Base-by-base conservation (phyloP, 2,113 vertebrate species). In the Glaucomys volans region DNA sequence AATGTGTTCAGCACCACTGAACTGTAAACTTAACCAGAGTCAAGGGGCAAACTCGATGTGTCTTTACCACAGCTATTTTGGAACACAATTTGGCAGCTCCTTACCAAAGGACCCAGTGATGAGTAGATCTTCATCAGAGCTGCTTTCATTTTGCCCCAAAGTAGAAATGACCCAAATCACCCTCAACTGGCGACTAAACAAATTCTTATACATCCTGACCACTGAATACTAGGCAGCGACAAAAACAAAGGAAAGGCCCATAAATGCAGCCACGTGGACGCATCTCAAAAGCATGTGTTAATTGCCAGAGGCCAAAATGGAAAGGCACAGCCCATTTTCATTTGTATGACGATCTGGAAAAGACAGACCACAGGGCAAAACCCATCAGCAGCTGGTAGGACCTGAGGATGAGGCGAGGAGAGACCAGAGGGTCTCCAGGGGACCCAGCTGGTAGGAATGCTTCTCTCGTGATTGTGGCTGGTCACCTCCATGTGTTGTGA, bases 181-280 rank as follows among this genome's bases (percentile, higher is more conserved):
- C 37, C 66, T 52, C 14, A 59, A 2, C 1, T 14, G 40, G 40
- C 20, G 24, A 47, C 24, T 13, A 32, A 79, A 66, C 6, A 18
- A 44, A 35, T 71, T 44, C 3, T 26, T 28, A 40, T 14, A 22
- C 76, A 16, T 10, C 2, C 7, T 57, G 26, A 35, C 0, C 4
- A 17, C 13, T 17, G 28, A 44, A 22, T 35, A 35, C 6, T 2
- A 14, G 28, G 30, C 30, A 72, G 10, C 14, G 8, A 32, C 9
- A 17, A 16, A 42, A n/a, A 44, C 37, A 6, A 42, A 28, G 0
- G 13, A n/a, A 44, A 9, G 3, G 1, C 22, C 2, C 17, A 35
- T 8, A 12, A 20, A 16, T 16, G 24, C 24, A 13, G 10, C 2
- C 4, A 5, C 2, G 4, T 1, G 26, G 35, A 13, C 13, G 57